Base-by-base conservation (phyloP, 2,888 invertebrate species). In the Drosophila maculinotata region DNA sequence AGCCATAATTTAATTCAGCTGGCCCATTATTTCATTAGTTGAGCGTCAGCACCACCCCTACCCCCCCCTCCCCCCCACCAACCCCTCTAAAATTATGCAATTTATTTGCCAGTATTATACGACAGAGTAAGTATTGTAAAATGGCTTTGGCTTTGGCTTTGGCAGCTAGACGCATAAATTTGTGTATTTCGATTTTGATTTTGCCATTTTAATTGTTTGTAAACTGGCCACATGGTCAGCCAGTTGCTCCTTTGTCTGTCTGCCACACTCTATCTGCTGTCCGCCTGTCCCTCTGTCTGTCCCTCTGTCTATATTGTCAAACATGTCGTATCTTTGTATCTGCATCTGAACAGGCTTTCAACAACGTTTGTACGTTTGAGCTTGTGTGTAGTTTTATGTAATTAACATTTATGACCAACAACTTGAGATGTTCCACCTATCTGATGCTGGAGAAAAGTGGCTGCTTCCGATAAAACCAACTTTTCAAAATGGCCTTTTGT, bases 91-190 rank as follows among this genome's bases (percentile, higher is more conserved):
- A 66, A 49, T 69, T 74, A 52, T 59, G 65, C 74, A 74, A 81
- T 81, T 81, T 81, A 82, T 79, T 79, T 68, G 38, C 48, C n/a
- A 48, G 56, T 44, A 69, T 69, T 69, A 12, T 42, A 12, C 23
- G 45, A 48, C 52, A 54, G 48, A 48, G 68, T 56, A 60, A 67
- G 58, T 67, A 67, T 52, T 62, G 62, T 51, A 62, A 51, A 70
- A 58, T 71, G 71, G 41, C 68, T 48, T 44, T 85, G 81, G 86
- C 81, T 65, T 54, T 71, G 71, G 41, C 68, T 48, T 44, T 85
- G 81, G 86, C 81, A 82, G 81, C 81, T 82, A 82, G 81, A 82
- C 86, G 79, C 81, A 82, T 82, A 82, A 82, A 82, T 82, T 82
- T 85, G 75, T 75, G 67, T 65, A 85, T 82, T 82, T 82, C 81